Evolutionary conservation across 2,888 invertebrate genomes (phyloP), one percentile per base, ranked within the genome.

Genomic region (Eledona agricola): DNA sequence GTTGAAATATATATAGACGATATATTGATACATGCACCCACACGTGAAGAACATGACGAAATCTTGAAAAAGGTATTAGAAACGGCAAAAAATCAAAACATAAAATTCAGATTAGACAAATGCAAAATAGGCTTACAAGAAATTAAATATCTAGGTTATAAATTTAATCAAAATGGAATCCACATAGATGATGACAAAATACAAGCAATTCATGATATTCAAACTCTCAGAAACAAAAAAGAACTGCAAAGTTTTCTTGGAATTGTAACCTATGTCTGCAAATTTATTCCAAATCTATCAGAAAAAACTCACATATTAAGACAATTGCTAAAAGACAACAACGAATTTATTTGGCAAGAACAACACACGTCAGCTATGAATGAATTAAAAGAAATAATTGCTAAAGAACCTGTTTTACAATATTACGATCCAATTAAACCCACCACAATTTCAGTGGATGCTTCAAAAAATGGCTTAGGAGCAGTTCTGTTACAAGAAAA

Each of bases 201-300:
- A n/a, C n/a, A n/a, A n/a, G n/a, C n/a, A n/a, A n/a, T n/a, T n/a
- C n/a, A n/a, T n/a, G n/a, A n/a, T n/a, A n/a, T n/a, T n/a, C n/a
- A n/a, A n/a, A n/a, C n/a, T n/a, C n/a, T n/a, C n/a, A n/a, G n/a
- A n/a, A n/a, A n/a, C n/a, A n/a, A n/a, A n/a, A n/a, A n/a, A 52
- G 61, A 61, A 5, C 16, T 70, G 1, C 57, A 66, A 34, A 57
- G 58, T 37, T 61, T 71, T 26, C 51, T 69, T 10, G 70, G 70
- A 2, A 32, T 69, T 19, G 56, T 64, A 2, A 68, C 62, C 9
- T 67, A 67, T 59, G 46, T 66, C 32, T 23, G 51, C 10, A 47
- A 26, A 52, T 60, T 58, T 37, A 51, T 58, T 25, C 28, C 46
- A 5, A 57, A 58, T 25, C 25, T 60, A n/a, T 60, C 60, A 4